Conservation (phyloP, 1,140 invertebrate species). For the Hermetia illucens region DNA sequence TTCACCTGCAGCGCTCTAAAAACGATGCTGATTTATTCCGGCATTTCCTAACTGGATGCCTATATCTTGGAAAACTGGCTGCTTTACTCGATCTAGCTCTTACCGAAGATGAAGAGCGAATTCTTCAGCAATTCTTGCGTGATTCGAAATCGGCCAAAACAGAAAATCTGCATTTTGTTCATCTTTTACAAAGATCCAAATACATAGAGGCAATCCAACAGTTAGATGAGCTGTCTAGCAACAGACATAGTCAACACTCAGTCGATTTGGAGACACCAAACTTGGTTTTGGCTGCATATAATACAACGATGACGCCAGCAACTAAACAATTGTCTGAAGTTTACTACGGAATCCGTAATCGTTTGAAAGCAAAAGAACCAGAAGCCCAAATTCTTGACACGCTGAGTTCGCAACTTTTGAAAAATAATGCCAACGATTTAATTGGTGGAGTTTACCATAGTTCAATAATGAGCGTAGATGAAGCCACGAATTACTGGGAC, state of each 20-base stretch:
- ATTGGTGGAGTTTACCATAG: conserved; percentile 19
- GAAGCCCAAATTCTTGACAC: conserved; percentile 13
- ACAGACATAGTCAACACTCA: background rate
- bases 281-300: conserved; percentile 16
- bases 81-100: conserved; percentile 17
- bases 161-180: conserved; percentile 19
- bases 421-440: conserved; percentile 14
- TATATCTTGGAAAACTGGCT: conserved; percentile 10
- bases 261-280: conserved; percentile 8
- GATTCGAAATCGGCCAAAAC: conserved; percentile 8
- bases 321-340: conserved; percentile 16
- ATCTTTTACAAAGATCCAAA: conserved; percentile 22
- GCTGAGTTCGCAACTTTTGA: conserved; percentile 21
- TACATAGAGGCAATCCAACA: conserved; percentile 24
- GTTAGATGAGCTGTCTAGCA: conserved; percentile 17
- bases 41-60: conserved; percentile 18
- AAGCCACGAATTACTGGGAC: conserved; percentile 12
- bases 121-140: conserved; percentile 14
- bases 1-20: conserved; percentile 16
- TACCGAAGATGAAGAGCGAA: conserved; percentile 15
- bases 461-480: conserved; percentile 16
- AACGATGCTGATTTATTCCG: conserved; percentile 14
- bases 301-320: conserved; percentile 21
- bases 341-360: conserved; percentile 13
- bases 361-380: conserved; percentile 11